Conservation (phyloP, 2,888 invertebrate genomes). For the Metallyticus violacea region DNA sequence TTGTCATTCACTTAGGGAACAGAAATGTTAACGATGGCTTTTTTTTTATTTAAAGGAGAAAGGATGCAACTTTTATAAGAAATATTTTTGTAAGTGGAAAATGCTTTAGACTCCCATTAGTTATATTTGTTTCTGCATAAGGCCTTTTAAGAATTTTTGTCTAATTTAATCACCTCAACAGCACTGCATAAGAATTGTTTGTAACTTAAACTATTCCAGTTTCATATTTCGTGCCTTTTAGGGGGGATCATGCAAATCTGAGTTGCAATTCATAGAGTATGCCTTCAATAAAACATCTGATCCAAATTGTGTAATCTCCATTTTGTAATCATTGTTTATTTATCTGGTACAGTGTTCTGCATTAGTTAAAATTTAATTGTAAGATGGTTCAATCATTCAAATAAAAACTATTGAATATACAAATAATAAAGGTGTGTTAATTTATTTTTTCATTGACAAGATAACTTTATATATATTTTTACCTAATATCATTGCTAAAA, state of each 20-base stretch:
- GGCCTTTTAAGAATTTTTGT: conserved; percentile 13
- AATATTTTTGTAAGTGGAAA: conserved; percentile 41
- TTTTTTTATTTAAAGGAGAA: conserved; percentile 33
- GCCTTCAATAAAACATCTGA: not conserved
- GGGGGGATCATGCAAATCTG: conserved; percentile 22
- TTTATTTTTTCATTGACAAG: too few species aligned
- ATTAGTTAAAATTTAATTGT: not conserved
- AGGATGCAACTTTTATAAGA: conserved; percentile 35
- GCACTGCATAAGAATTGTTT: conserved; percentile 9
- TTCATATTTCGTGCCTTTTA: conserved; percentile 30
- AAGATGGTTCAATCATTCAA: conserved; percentile 6
- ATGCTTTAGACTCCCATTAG: not conserved
- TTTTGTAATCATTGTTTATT: not conserved
- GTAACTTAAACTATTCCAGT: conserved; percentile 21
- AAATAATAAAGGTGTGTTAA: too few species aligned
- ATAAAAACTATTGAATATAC: not conserved
- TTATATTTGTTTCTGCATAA: conserved; percentile 16
- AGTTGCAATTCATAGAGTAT: conserved; percentile 15
- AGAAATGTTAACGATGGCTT: conserved; percentile 32
- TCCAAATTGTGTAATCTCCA: not conserved
- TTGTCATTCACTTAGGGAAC: conserved; percentile 31
- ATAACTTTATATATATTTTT: too few species aligned
- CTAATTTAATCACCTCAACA: not conserved
- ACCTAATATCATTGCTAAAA: too few species aligned
- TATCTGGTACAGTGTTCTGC: not conserved